These are phyloP conservation scores for Drosophila barbarae DNA, from an alignment of 2,888 invertebrate species.

Conservation along the genomic window DNA sequence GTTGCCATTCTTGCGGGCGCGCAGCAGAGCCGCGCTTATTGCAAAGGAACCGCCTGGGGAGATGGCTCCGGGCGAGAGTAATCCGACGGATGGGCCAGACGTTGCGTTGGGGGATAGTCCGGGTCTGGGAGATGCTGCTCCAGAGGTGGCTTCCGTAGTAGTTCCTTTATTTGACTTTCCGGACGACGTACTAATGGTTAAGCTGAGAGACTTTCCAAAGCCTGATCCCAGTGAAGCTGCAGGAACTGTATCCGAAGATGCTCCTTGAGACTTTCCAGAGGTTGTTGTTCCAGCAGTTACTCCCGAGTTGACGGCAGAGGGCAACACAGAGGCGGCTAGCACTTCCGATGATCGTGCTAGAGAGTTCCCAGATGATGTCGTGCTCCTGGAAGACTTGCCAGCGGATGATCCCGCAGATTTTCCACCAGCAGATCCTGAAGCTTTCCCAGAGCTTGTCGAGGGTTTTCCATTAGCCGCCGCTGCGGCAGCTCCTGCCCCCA, in stretches of 20 bases:
- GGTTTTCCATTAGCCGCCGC: neutral
- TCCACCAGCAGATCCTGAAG: conserved; percentile 44
- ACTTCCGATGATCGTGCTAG: neutral
- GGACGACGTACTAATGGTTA: conserved; percentile 11
- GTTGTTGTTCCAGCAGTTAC: conserved; percentile 12
- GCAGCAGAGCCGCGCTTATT: conserved; percentile 52
- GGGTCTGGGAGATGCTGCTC: conserved; percentile 13
- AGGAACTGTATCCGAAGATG: neutral
- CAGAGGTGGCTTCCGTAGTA: conserved; percentile 8
- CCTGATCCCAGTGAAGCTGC: neutral
- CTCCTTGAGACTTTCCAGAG: conserved; percentile 4
- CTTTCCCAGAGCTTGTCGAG: conserved; percentile 29
- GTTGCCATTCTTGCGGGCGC: conserved; percentile 67
- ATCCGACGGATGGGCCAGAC: conserved; percentile 12
- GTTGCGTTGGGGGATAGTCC: conserved; percentile 9
- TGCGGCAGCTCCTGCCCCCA: neutral
- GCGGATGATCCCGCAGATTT: conserved; percentile 5
- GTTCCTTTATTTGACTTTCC: conserved; percentile 9
- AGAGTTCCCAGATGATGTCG: neutral
- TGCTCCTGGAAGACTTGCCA: conserved; percentile 5
- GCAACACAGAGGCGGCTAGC: conserved; percentile 1
- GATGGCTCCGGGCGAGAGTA: conserved; percentile 25
- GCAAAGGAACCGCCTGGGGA: conserved; percentile 33
- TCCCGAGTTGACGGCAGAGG: neutral
- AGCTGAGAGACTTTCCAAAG: conserved; percentile 11